These are phyloP conservation scores for Phrixothrix hirtus DNA, from an alignment of 2,888 invertebrate species.

Conservation along the genomic window DNA sequence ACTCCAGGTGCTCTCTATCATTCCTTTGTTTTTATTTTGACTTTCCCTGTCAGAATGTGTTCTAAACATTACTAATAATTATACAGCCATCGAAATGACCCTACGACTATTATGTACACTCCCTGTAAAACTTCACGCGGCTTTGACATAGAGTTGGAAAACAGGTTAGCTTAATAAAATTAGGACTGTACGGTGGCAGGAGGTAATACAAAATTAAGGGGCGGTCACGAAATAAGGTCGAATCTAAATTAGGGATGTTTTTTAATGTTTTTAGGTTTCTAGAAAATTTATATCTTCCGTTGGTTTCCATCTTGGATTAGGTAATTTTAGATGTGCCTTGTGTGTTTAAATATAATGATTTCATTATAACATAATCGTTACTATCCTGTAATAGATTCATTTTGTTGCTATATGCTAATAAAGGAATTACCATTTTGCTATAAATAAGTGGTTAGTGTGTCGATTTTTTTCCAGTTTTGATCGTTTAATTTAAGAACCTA, in stretches of 20 bases:
- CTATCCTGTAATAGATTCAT: slow-evolving; percentile 12
- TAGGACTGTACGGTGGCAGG: slow-evolving; percentile 32
- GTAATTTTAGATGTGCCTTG: slow-evolving; percentile 15
- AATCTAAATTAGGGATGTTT: slow-evolving; percentile 42
- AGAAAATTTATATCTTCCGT: slow-evolving; percentile 44
- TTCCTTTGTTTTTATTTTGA: slow-evolving; percentile 39
- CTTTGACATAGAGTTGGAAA: too few relatives aligned
- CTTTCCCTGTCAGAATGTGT: slow-evolving; percentile 38
- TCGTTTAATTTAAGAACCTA: too few relatives aligned
- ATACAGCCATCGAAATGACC: slow-evolving; percentile 22
- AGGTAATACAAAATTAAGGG: slow-evolving; percentile 36
- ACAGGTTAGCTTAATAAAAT: neutral
- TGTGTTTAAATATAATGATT: slow-evolving; percentile 24
- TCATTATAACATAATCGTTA: slow-evolving; percentile 18
- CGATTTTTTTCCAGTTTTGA: too few relatives aligned
- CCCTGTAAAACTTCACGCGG: slow-evolving; percentile 8
- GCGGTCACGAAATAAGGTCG: slow-evolving; percentile 35
- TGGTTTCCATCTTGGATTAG: slow-evolving; percentile 44
- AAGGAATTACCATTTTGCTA: slow-evolving; percentile 3
- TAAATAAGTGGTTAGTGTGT: too few relatives aligned
- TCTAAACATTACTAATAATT: slow-evolving; percentile 39
- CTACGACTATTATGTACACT: slow-evolving; percentile 29
- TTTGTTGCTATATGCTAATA: slow-evolving; percentile 14
- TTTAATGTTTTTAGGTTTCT: slow-evolving; percentile 40
- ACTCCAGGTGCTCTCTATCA: slow-evolving; percentile 38